Conservation (phyloP, 92 coral and sea anemone species). For the Pocillopora meandrina region DNA sequence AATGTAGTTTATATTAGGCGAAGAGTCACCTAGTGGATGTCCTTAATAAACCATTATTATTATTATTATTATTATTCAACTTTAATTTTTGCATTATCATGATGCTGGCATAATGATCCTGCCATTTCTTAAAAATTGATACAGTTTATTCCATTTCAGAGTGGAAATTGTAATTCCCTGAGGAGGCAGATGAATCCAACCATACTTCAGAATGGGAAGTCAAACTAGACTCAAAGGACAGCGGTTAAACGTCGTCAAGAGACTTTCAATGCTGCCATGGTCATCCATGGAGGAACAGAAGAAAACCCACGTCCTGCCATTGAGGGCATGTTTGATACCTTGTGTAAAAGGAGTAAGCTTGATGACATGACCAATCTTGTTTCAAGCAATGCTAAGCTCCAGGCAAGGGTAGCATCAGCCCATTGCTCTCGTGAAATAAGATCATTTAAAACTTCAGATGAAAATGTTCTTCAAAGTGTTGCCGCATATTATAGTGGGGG, state of each 20-base stretch:
- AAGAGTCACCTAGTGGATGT: too few species aligned
- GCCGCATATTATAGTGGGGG: conserved; percentile 59
- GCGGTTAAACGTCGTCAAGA: conserved; percentile 49
- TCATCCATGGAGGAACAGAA: conserved; percentile 41
- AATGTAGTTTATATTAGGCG: too few species aligned
- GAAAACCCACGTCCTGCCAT: conserved; percentile 31
- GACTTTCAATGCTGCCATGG: conserved; percentile 50
- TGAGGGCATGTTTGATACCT: conserved; percentile 61
- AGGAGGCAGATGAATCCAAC: conserved; percentile 53
- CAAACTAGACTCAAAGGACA: conserved; percentile 47
- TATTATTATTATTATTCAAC: too few species aligned
- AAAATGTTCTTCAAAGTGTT: conserved; percentile 56
- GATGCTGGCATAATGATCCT: neutral
- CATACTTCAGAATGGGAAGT: conserved; percentile 52
- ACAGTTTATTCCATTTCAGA: conserved; percentile 35
- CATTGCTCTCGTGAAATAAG: conserved; percentile 31
- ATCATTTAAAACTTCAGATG: conserved; percentile 63
- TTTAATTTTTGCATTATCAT: conserved; percentile 13
- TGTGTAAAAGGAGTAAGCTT: conserved; percentile 52
- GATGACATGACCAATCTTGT: conserved; percentile 51
- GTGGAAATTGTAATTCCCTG: conserved; percentile 30
- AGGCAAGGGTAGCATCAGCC: conserved; percentile 59
- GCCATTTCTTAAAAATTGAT: conserved; percentile 29
- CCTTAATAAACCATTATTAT: too few species aligned
- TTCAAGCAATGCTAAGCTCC: conserved; percentile 49